phyloP scores from a whole-genome alignment of 2,113 vertebrate genomes.

The Gambusia affinis region DNA sequence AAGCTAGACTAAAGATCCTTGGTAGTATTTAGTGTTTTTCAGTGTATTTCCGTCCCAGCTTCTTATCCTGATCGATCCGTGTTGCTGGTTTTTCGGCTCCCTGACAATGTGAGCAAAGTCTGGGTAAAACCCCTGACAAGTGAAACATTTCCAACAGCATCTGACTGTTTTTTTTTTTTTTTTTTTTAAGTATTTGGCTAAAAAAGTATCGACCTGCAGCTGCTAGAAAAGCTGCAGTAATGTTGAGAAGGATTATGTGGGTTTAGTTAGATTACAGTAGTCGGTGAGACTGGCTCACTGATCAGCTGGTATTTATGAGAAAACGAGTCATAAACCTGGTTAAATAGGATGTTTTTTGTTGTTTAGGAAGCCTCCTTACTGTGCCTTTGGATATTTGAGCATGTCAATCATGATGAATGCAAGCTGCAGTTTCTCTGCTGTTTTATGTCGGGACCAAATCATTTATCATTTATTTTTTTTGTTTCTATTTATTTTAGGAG shows the following conservation, averaged over 20 bases:
- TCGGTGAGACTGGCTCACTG: conserved; percentile 15
- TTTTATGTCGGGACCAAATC: conserved; percentile 64
- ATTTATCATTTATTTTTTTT: not conserved
- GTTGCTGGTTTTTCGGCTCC: not conserved
- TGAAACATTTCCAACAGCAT: not conserved
- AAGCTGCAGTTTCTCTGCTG: conserved; percentile 13
- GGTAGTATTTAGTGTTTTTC: too few species aligned
- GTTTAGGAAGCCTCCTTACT: conserved; percentile 10
- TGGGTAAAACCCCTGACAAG: not conserved
- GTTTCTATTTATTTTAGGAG: conserved; percentile 38
- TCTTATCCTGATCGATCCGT: too few species aligned
- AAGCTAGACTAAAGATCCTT: too few species aligned
- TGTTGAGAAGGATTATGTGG: conserved; percentile 55
- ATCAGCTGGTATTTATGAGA: conserved; percentile 19
- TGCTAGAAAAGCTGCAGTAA: conserved; percentile 35
- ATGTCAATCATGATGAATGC: not conserved
- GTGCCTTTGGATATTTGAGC: conserved; percentile 57
- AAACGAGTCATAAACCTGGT: not conserved
- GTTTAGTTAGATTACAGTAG: conserved; percentile 39
- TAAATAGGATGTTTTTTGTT: not conserved
- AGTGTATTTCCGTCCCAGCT: not conserved
- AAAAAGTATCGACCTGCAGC: conserved; percentile 19
- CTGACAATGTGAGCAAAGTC: conserved; percentile 16
- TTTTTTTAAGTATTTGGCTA: conserved; percentile 4
- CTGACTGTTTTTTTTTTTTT: too few species aligned